Conservation (phyloP, 2,113 vertebrate genomes). For the Grammomys dolichurus region DNA sequence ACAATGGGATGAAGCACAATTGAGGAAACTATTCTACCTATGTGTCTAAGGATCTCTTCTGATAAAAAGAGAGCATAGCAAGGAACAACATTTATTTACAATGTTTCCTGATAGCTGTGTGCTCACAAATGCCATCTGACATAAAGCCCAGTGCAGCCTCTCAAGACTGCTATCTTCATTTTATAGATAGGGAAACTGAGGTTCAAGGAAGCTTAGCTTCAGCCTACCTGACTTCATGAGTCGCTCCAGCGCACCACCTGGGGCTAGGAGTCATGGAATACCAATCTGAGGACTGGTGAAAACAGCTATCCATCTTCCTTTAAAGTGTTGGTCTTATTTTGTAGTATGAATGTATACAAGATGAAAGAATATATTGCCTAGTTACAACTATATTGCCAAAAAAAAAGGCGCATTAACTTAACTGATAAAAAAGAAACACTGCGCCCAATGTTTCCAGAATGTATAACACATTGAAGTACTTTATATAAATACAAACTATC, state of each 20-base stretch:
- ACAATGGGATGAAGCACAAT: background rate
- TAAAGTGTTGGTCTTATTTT: background rate
- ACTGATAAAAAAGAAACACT: background rate
- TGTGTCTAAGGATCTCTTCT: background rate
- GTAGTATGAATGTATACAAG: background rate
- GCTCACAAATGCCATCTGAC: background rate
- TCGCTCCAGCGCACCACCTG: background rate
- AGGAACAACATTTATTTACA: background rate
- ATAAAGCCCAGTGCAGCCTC: background rate
- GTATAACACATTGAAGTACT: background rate
- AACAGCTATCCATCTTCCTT: background rate
- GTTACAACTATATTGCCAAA: background rate
- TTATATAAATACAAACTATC: slow-evolving; percentile 21
- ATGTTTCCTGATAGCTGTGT: background rate
- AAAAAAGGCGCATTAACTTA: background rate
- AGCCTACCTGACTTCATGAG: background rate
- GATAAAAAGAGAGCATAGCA: background rate
- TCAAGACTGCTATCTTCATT: background rate
- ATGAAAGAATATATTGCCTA: background rate
- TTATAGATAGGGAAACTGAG: background rate
- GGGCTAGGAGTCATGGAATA: background rate
- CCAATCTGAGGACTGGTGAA: background rate
- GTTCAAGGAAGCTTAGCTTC: background rate
- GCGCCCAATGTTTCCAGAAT: background rate
- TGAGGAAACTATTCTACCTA: background rate